Evolutionary conservation across 1,140 invertebrate species (phyloP).

Genomic region (Trissolcus basalis): DNA sequence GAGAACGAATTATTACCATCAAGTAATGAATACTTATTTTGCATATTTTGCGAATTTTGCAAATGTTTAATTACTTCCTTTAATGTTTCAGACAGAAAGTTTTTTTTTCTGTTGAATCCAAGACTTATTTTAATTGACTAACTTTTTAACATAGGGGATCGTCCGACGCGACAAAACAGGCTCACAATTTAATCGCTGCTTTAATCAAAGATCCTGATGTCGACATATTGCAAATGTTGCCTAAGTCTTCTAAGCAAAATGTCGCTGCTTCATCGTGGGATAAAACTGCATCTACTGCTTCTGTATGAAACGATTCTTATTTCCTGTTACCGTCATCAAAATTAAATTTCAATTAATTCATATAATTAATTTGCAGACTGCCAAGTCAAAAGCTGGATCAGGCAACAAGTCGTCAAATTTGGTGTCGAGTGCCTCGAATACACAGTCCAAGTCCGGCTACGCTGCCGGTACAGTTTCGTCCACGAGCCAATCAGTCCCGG

Average conservation of each 20-base stretch:
- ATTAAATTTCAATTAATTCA: neutral
- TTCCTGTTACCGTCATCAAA: neutral
- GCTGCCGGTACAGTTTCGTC: constrained; percentile 62
- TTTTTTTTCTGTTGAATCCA: constrained; percentile 39
- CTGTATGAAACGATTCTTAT: constrained; percentile 62
- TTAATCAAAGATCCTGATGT: constrained; percentile 95
- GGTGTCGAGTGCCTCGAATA: constrained; percentile 62
- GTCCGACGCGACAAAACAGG: constrained; percentile 93
- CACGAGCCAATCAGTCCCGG: constrained; percentile 70
- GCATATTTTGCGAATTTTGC: too few relatives aligned
- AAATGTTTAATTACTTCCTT: too few relatives aligned
- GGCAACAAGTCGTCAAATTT: constrained; percentile 67
- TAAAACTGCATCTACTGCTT: constrained; percentile 74
- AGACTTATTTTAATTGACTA: neutral
- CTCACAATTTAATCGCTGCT: constrained; percentile 88
- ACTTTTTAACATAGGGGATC: constrained; percentile 83
- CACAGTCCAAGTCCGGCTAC: constrained; percentile 68
- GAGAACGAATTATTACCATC: constrained; percentile 95
- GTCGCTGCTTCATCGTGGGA: constrained; percentile 78
- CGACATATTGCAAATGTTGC: constrained; percentile 90
- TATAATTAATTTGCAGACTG: constrained; percentile 59
- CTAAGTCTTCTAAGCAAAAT: constrained; percentile 80
- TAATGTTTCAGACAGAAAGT: too few relatives aligned
- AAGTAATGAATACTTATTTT: constrained; percentile 79
- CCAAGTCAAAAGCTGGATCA: constrained; percentile 68